Base-by-base conservation (phyloP, 2,113 vertebrate genomes). In the Melanostigma gelatinosum region DNA sequence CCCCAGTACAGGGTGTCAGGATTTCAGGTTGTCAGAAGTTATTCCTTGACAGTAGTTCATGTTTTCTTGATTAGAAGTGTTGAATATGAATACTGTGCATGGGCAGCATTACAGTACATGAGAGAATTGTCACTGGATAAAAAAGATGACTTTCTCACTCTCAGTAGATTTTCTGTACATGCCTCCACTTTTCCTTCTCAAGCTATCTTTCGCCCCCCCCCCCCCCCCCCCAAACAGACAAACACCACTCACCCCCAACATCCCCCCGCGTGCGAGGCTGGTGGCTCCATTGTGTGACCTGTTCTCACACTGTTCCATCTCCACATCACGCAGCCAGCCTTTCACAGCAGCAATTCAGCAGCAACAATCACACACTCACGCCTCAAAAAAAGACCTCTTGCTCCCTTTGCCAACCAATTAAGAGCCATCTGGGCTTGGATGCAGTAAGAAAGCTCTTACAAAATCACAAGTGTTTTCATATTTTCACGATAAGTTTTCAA, bases 361-460 rank as follows among this genome's bases (percentile, higher is more conserved):
- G 96, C 96, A 97, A 97, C 96, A 97, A 97, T 97, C 96, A 96
- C 90, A 96, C 96, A 96, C 97, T 97, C 96, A 95, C 96, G 95
- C 95, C 96, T 96, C 94, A 96, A 95, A 96, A 96, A 95, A 95
- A 96, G 94, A 96, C 95, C 96, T 95, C 95, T 94, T 93, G 91
- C 96, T 97, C 96, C 95, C 93, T 96, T 95, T 95, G 96, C 96
- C 96, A 96, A 95, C 96, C 96, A 97, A 97, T 97, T 98, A 97
- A 97, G 95, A 95, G 94, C 97, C 96, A 97, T 96, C 97, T 97
- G 97, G 96, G 94, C 92, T 92, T 77, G 75, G 92, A 96, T 92
- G 95, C 95, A 93, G 80, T 66, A 85, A 82, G 73, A 83, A 87
- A 85, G 80, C 83, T 70, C 89, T 80, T 69, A 83, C 62, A 81